Evolutionary conservation across 2,888 invertebrate species (phyloP).

Genomic region (Heteromyza rotundicornis): DNA sequence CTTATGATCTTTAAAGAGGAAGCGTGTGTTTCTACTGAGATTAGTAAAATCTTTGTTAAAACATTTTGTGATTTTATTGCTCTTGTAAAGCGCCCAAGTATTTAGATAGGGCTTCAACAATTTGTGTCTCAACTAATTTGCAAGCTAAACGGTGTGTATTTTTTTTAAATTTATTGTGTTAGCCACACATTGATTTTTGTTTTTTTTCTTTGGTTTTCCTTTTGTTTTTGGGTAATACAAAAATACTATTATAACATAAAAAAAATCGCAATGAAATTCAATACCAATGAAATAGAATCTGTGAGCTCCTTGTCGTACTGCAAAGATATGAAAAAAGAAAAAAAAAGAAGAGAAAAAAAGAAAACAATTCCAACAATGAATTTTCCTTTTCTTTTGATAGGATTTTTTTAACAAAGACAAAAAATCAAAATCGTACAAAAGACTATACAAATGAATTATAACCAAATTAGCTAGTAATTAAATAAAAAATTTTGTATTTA

Average conservation of each 20-base stretch:
- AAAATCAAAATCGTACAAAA: not conserved
- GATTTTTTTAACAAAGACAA: not conserved
- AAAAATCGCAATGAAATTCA: not conserved
- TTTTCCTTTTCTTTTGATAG: conserved; percentile 11
- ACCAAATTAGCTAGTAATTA: not conserved
- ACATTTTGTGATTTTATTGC: too few species aligned
- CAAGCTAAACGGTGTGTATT: too few species aligned
- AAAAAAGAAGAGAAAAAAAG: conserved; percentile 34
- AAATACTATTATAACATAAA: not conserved
- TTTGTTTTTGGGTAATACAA: not conserved
- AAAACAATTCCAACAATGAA: conserved; percentile 27
- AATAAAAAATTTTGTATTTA: not conserved
- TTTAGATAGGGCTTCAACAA: too few species aligned
- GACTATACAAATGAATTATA: not conserved
- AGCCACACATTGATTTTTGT: too few species aligned
- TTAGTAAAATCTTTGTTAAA: too few species aligned
- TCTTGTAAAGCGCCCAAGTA: too few species aligned
- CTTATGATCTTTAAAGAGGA: too few species aligned
- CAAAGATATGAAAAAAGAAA: conserved; percentile 50
- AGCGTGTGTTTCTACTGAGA: too few species aligned
- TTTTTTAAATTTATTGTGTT: too few species aligned
- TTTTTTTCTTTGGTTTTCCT: too few species aligned
- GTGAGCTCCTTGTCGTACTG: conserved; percentile 64
- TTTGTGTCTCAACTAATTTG: too few species aligned
- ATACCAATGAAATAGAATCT: conserved; percentile 64